Evolutionary conservation across 2,113 vertebrate species (phyloP).

Genomic region (Rhagologus leucostigma): DNA sequence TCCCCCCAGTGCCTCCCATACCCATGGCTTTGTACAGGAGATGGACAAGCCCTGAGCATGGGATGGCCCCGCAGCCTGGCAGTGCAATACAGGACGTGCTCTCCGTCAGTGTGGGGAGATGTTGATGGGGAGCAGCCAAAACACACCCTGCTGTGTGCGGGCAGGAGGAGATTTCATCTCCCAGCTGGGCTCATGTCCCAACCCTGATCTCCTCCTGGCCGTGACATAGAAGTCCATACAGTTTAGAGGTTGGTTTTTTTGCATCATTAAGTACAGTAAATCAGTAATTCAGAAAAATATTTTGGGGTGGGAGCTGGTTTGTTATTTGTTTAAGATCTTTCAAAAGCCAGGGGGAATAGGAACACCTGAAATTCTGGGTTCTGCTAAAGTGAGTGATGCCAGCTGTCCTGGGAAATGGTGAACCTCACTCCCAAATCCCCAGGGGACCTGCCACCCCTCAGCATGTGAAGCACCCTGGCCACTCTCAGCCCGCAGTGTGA

Average conservation of each 20-base stretch:
- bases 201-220: neutral
- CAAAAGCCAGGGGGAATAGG: neutral
- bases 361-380: neutral
- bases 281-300: neutral
- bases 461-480: accelerated
- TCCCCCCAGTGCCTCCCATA: neutral
- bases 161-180: neutral
- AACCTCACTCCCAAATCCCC: neutral
- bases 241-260: neutral
- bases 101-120: accelerated
- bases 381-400: neutral
- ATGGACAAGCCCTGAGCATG: neutral
- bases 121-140: neutral
- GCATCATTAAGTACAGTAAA: neutral
- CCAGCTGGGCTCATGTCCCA: neutral
- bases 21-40: neutral
- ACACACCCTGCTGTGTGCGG: accelerated
- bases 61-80: neutral
- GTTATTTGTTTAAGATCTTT: neutral
- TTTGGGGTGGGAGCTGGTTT: neutral
- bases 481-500: accelerated
- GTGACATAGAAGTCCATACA: neutral
- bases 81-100: neutral
- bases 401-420: neutral
- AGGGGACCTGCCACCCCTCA: accelerated